phyloP scores from a whole-genome alignment of 1,140 invertebrate genomes.

The Leptinotarsa undecemlineata region DNA sequence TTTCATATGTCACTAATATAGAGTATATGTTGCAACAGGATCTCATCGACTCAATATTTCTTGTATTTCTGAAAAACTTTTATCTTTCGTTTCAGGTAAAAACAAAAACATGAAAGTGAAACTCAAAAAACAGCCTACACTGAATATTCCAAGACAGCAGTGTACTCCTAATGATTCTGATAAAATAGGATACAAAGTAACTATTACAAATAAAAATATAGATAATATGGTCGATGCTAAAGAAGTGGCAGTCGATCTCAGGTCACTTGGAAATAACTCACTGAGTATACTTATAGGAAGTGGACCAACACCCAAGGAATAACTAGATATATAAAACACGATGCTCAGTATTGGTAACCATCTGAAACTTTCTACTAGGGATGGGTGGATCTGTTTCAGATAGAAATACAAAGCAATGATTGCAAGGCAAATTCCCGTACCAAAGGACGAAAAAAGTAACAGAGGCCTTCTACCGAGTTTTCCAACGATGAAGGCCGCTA shows the following conservation, averaged over 20 bases:
- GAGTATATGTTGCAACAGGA: too few relatives aligned
- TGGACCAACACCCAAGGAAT: conserved; percentile 13
- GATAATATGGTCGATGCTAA: neutral
- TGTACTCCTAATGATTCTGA: conserved; percentile 1
- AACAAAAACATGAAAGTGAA: conserved; percentile 9
- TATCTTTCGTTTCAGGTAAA: conserved; percentile 11
- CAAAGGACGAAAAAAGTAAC: neutral
- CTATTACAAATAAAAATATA: neutral
- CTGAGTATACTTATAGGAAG: neutral
- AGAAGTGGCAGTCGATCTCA: neutral
- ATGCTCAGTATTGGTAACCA: conserved; percentile 4
- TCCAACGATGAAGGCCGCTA: neutral
- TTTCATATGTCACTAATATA: too few relatives aligned
- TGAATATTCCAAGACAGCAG: conserved; percentile 1
- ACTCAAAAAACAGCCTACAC: neutral
- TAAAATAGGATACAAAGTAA: neutral
- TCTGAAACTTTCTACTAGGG: neutral
- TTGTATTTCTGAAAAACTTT: conserved; percentile 10
- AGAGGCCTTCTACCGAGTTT: conserved; percentile 1
- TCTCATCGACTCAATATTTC: neutral
- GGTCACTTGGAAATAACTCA: conserved; percentile 3
- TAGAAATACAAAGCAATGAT: neutral
- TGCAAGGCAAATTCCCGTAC: neutral
- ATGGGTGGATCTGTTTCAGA: conserved; percentile 5
- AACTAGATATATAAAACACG: neutral